Evolutionary conservation across 2,113 vertebrate species (phyloP), one percentile per base, ranked within the genome.

Genomic region (Aldabrachelys gigantea): DNA sequence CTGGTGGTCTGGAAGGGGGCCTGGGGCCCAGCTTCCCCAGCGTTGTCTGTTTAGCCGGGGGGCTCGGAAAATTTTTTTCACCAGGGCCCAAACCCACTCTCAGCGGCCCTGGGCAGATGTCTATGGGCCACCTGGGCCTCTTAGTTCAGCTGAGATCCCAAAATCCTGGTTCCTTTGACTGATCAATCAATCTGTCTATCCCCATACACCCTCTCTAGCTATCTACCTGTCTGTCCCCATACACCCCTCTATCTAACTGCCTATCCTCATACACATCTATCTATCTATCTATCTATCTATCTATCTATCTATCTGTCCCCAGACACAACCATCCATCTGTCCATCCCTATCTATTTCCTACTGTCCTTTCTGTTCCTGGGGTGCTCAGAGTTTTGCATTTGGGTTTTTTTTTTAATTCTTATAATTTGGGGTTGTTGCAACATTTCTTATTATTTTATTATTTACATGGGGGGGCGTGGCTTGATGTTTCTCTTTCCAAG

Each of bases 321-420:
- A 24, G 12, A 75, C 6, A 38, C 38, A 41, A 11, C 22, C 38
- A 41, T 75, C 38, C 22, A 41, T 38, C n/a, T 38, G 5, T 75
- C 41, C 41, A 78, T 47, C 24, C 38, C 86, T 81, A 57, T 89
- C 84, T 78, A n/a, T 78, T 87, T 93, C 82, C 86, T 86, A 75
- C 52, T 89, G 78, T 91, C 80, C 90, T 47, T 81, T 96, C 81
- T 87, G 72, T 84, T n/a, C 35, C 82, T 89, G 83, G 49, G 53
- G 35, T 72, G 65, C 65, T 72, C 65, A 38, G 65, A 72, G 65
- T 87, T 56, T 90, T 59, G 91, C 52, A 62, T 53, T 53, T 81
- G 90, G 16, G 85, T 95, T 80, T 87, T 94, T 91, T 78, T 82
- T 88, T 88, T 80, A 29, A 57, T 84, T 95, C 91, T 89, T 52